Evolutionary conservation across 2,797 vertebrate species (phyloP), one percentile per base, ranked within the genome.

Genomic region (Periparus ater): DNA sequence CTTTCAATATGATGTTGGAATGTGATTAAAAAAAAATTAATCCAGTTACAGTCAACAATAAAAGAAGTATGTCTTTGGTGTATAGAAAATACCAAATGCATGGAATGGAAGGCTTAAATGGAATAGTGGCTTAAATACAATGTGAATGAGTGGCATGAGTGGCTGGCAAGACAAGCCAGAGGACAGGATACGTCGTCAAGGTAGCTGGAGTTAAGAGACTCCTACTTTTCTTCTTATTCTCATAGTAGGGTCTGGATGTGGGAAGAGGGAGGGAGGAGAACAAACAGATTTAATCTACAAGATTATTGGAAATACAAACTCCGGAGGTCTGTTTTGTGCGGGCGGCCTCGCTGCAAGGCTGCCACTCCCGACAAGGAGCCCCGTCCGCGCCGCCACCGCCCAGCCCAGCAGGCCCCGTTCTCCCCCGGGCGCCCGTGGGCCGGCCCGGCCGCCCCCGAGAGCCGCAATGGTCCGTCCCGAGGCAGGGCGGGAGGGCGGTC

Each of bases 351-450:
- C n/a, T 11, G 13, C 7, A 6, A 2, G 3, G 1, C 1, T 0
- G 8, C 42, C 27, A 0, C 8, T 3, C 30, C 22, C 0, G 0
- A 9, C 9, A 7, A 2, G 1, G 14, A 6, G 1, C 1, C 1
- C 3, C 4, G 0, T 0, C 3, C 3, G 1, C 12, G 13, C 30
- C 34, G 6, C 70, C 34, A 11, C 1, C 7, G 2, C 17, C 4
- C 5, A 17, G 2, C 30, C 6, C 20, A 4, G 20, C 14, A 14
- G 7, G 1, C 2, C 10, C 16, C 16, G 17, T 1, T 6, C 10
- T 4, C n/a, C 40, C 4, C 34, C 14, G 2, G 6, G 9, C 11
- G 4, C 17, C n/a, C 7, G 8, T 30, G 36, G 19, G 54, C n/a
- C 29, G 10, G 5, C 4, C 42, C 57, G 2, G 17, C 23, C 45